These are phyloP conservation scores for Atta cephalotes DNA, from an alignment of 1,140 invertebrate species.

Conservation along the genomic window DNA sequence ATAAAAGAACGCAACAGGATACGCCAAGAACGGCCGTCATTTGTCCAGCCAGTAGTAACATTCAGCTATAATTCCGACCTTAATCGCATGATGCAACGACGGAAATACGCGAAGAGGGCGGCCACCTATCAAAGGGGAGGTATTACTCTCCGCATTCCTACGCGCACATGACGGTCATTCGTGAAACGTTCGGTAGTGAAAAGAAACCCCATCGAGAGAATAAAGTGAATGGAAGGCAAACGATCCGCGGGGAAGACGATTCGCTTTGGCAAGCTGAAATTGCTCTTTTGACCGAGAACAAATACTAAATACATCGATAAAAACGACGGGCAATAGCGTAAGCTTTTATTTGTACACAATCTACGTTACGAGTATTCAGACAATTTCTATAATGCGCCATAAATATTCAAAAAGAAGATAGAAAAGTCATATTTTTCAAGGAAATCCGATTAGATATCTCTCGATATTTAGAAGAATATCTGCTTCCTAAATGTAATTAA, in stretches of 20 bases:
- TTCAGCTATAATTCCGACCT: slow-evolving; percentile 48
- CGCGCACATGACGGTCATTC: slow-evolving; percentile 27
- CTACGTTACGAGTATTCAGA: not conserved
- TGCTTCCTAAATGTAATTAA: not conserved
- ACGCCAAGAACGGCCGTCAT: not conserved
- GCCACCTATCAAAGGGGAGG: slow-evolving; percentile 27
- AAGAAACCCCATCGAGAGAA: slow-evolving; percentile 17
- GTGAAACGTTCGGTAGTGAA: slow-evolving; percentile 42
- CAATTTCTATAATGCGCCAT: not conserved
- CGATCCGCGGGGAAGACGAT: not conserved
- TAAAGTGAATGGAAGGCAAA: slow-evolving; percentile 8
- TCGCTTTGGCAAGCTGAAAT: not conserved
- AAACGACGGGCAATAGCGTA: not conserved
- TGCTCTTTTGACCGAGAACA: not conserved
- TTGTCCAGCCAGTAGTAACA: slow-evolving; percentile 52
- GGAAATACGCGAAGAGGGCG: not conserved
- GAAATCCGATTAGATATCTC: not conserved
- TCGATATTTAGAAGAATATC: slow-evolving; percentile 1
- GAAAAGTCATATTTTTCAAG: not conserved
- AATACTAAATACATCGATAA: not conserved
- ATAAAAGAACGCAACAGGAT: slow-evolving; percentile 1
- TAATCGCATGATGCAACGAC: slow-evolving; percentile 3
- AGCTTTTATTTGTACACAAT: not conserved
- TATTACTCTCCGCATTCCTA: slow-evolving; percentile 18
- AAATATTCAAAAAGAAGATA: slow-evolving; percentile 19